phyloP scores from a whole-genome alignment of 2,888 invertebrate genomes.

The Julus scanicus region DNA sequence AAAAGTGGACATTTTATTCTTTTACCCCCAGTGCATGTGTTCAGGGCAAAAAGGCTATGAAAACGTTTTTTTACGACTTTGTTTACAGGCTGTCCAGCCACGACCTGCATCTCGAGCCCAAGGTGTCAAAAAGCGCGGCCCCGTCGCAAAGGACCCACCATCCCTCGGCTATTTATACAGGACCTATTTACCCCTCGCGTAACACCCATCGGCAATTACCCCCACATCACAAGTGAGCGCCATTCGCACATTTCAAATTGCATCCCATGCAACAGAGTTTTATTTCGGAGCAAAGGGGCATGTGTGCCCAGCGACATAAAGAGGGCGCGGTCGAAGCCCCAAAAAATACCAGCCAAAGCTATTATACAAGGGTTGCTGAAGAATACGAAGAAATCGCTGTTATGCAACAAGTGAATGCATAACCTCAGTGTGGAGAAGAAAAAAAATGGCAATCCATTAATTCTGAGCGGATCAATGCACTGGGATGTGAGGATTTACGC shows the following conservation, averaged over 20 bases:
- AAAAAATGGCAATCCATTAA: neutral
- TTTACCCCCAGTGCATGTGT: neutral
- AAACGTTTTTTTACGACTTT: conserved; percentile 15
- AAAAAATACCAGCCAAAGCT: neutral
- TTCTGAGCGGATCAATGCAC: neutral
- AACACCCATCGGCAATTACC: conserved; percentile 14
- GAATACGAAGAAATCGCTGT: neutral
- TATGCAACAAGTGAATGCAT: conserved; percentile 25
- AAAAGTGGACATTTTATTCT: conserved; percentile 8
- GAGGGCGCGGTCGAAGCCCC: neutral
- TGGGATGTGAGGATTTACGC: neutral
- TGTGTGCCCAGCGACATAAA: conserved; percentile 36
- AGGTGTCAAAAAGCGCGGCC: conserved; percentile 25
- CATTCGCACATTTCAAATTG: conserved; percentile 43
- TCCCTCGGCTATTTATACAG: conserved; percentile 39
- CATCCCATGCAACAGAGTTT: neutral
- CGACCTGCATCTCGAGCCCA: conserved; percentile 30
- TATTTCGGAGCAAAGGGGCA: conserved; percentile 43
- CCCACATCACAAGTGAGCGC: conserved; percentile 40
- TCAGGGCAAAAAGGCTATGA: neutral
- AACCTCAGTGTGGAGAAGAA: neutral
- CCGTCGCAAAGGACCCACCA: conserved; percentile 6
- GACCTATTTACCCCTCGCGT: conserved; percentile 16
- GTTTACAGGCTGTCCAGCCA: conserved; percentile 19
- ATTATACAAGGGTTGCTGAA: neutral